phyloP scores from a whole-genome alignment of 1,140 invertebrate genomes.

The Thaumetopoea pityocampa region DNA sequence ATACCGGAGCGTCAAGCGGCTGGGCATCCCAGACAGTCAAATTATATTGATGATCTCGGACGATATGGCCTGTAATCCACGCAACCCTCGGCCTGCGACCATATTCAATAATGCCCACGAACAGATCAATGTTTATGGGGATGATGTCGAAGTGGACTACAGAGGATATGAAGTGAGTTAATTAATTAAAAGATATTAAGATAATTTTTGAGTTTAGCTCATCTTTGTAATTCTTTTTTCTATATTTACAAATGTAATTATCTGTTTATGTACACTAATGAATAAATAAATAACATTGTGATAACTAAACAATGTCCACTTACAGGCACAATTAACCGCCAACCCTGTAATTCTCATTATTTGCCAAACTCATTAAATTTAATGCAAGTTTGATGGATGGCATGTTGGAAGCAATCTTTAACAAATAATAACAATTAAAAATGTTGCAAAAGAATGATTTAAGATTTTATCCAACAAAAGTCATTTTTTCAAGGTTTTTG shows the following conservation, averaged over 20 bases:
- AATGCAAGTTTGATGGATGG: not conserved
- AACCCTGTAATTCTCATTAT: constrained; percentile 1
- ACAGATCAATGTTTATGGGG: constrained; percentile 98
- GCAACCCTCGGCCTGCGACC: constrained; percentile 98
- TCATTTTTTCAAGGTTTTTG: not conserved
- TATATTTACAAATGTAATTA: too few relatives aligned
- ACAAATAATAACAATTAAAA: not conserved
- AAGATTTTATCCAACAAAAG: not conserved
- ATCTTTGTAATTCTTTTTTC: too few relatives aligned
- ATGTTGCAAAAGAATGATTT: not conserved
- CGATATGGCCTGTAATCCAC: constrained; percentile 99
- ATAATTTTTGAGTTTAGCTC: too few relatives aligned
- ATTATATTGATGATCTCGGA: constrained; percentile 99
- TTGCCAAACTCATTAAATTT: not conserved
- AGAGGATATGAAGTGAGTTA: constrained; percentile 93
- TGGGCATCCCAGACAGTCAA: constrained; percentile 97
- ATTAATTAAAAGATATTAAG: too few relatives aligned
- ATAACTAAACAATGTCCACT: too few relatives aligned
- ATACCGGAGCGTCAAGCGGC: constrained; percentile 96
- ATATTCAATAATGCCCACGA: constrained; percentile 99
- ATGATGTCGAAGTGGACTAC: constrained; percentile 99
- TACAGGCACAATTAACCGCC: constrained; percentile 1
- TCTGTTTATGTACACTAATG: too few relatives aligned
- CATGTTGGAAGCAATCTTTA: constrained; percentile 5
- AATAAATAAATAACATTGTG: too few relatives aligned